These are phyloP conservation scores for Distichodus sexfasciatus DNA, from an alignment of 2,797 vertebrate species.

Conservation along the genomic window DNA sequence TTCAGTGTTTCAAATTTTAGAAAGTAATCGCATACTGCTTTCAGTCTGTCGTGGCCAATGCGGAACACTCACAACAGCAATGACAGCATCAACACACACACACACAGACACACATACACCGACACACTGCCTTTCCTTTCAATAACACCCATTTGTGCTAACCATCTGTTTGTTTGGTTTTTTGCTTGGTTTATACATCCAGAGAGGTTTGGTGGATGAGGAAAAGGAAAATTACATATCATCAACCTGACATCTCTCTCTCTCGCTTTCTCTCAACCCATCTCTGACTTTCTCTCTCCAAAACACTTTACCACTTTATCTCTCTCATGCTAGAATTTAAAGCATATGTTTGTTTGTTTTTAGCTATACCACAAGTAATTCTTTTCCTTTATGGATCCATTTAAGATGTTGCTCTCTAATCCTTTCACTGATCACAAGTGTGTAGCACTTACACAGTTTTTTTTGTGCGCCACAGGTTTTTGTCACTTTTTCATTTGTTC, in stretches of 20 bases:
- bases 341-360: not conserved
- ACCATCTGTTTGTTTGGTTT: constrained; percentile 24
- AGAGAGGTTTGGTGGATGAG: constrained; percentile 9
- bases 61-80: not conserved
- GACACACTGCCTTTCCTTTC: not conserved
- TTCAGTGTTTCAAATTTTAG: constrained; percentile 59
- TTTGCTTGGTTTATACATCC: constrained; percentile 23
- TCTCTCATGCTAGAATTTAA: not conserved
- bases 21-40: constrained; percentile 35
- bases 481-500: too few relatives aligned
- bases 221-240: constrained; percentile 36
- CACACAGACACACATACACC: constrained; percentile 9
- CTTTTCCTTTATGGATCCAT: too few relatives aligned
- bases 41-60: too few relatives aligned
- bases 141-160: constrained; percentile 31
- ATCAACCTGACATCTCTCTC: constrained; percentile 20
- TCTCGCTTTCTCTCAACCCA: constrained; percentile 5
- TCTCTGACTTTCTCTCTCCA: not conserved
- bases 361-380: too few relatives aligned
- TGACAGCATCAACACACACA: not conserved
- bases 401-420: too few relatives aligned
- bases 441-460: too few relatives aligned
- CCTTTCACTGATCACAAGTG: too few relatives aligned
- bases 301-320: not conserved
- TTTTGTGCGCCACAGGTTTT: too few relatives aligned